Evolutionary conservation across 2,797 vertebrate species (phyloP), one percentile per base, ranked within the genome.

Genomic region (Meda fulgida): DNA sequence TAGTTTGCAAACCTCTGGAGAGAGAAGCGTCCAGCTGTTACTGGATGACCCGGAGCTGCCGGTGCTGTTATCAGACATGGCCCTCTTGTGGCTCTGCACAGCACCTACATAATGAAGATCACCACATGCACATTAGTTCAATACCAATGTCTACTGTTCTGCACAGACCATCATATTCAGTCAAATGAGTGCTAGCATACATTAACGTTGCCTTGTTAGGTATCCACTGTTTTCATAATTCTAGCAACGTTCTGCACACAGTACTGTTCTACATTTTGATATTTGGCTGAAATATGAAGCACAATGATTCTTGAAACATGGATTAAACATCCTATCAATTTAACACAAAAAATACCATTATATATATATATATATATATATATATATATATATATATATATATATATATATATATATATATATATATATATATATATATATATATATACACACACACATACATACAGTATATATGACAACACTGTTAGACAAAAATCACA

Each of bases 1-100:
- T 34, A 26, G 69, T 79, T 29, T 21, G 14, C 85, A 91, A 91
- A 97, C 97, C 97, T 98, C 96, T 0, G 96, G 90, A 51, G 96
- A 96, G 0, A 96, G 94, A 79, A 97, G 94, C 81, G 97, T 97
- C 97, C 97, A 97, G 92, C 95, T 96, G 91, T 96, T 95, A 76
- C 94, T 96, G 0, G 96, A 94, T 82, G 96, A 94, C 85, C 96
- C 96, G 8, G 91, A 94, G 85, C 94, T 95, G 78, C 95, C 94
- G 9, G 92, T 93, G 87, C 92, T 93, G 89, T 95, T 92, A 92
- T 97, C 96, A 6, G 96, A 96, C 98, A 99, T 99, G 82, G 90
- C 91, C 92, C 92, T 83, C 93, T 89, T 43, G 89, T 92, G 93
- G 92, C 89, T 91, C 78, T 76, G 83, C 18, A 69, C 63, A 89